phyloP scores from a whole-genome alignment of 1,140 invertebrate genomes.

The Drosophila nebulosa region DNA sequence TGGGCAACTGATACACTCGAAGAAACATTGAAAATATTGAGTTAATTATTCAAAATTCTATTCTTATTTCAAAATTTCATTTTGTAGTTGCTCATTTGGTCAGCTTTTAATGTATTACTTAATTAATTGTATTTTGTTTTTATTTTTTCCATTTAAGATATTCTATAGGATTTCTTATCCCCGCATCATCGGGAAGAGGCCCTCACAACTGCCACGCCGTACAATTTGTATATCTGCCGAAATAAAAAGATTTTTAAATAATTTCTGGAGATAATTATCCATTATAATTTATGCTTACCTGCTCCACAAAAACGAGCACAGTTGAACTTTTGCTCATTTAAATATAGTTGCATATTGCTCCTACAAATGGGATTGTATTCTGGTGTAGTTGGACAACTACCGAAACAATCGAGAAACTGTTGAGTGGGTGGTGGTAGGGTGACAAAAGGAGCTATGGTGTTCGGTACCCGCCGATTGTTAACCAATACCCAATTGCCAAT shows the following conservation, averaged over 20 bases:
- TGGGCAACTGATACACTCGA: background rate
- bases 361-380: slow-evolving; percentile 89
- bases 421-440: slow-evolving; percentile 51
- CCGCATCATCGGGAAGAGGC: slow-evolving; percentile 68
- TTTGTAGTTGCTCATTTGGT: no score
- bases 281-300: slow-evolving; percentile 71
- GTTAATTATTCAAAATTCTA: no score
- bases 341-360: slow-evolving; percentile 84
- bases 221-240: slow-evolving; percentile 69
- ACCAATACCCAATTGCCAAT: slow-evolving; percentile 51
- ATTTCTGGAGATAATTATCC: background rate
- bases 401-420: slow-evolving; percentile 79
- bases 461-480: slow-evolving; percentile 51
- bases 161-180: slow-evolving; percentile 30
- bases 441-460: slow-evolving; percentile 53
- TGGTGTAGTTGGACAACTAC: slow-evolving; percentile 82
- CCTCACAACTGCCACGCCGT: slow-evolving; percentile 65
- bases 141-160: background rate
- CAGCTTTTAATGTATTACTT: no score
- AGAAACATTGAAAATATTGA: background rate
- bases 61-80: no score
- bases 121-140: background rate
- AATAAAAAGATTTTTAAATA: background rate
- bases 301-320: slow-evolving; percentile 84
- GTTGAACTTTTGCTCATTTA: slow-evolving; percentile 83